Conservation (phyloP, 92 coral and sea anemone genomes). For the Palythoa caribaeorum region DNA sequence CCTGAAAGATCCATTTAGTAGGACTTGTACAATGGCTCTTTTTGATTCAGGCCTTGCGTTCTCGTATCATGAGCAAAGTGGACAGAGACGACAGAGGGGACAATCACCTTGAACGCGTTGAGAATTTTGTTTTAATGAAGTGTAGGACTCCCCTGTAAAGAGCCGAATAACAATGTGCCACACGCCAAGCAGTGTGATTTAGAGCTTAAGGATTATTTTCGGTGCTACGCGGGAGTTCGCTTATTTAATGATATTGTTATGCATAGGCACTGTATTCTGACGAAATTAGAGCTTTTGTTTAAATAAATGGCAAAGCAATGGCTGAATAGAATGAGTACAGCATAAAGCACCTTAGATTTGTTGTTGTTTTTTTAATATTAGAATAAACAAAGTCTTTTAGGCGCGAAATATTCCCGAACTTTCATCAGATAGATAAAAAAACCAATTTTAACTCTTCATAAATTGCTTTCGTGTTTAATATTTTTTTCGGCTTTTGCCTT, state of each 20-base stretch:
- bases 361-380: constrained; percentile 43
- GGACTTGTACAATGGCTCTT: constrained; percentile 49
- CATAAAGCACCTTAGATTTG: constrained; percentile 46
- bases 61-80: background rate
- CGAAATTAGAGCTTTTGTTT: constrained; percentile 75
- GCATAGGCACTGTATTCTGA: constrained; percentile 63
- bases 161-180: constrained; percentile 38
- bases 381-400: constrained; percentile 37
- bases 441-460: background rate
- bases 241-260: constrained; percentile 71
- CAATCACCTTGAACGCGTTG: background rate
- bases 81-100: background rate
- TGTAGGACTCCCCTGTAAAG: constrained; percentile 18
- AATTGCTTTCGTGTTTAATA: constrained; percentile 17
- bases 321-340: constrained; percentile 49
- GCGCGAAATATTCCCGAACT: constrained; percentile 10
- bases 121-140: background rate
- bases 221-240: constrained; percentile 60
- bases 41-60: constrained; percentile 27
- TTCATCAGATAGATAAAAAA: background rate
- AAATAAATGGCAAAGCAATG: constrained; percentile 41
- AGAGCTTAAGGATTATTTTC: constrained; percentile 42
- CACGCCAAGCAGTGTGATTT: constrained; percentile 43
- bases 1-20: constrained; percentile 51
- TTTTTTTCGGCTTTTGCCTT: constrained; percentile 7